These are phyloP conservation scores for Mactra quadrangularis DNA, from an alignment of 1,140 invertebrate genomes.

Conservation along the genomic window DNA sequence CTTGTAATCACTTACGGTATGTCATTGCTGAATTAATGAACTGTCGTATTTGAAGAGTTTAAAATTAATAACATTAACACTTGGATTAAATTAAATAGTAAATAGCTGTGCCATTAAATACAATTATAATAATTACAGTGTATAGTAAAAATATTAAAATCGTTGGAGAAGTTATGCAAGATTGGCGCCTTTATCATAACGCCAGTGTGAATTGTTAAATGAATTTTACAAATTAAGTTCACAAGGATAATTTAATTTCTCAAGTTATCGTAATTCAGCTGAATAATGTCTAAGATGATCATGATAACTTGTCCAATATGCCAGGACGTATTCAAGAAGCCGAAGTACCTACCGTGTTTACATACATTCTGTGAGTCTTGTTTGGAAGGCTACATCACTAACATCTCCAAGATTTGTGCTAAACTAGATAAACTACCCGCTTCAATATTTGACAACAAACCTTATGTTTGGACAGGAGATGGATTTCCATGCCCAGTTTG, in stretches of 20 bases:
- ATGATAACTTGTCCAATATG: conserved; percentile 57
- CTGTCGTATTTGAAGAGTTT: neutral
- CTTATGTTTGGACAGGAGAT: conserved; percentile 57
- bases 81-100: neutral
- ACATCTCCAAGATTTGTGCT: conserved; percentile 45
- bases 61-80: neutral
- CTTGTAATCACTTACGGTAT: conserved; percentile 20
- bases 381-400: conserved; percentile 42
- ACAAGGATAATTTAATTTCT: neutral
- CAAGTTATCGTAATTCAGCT: neutral
- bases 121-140: too few species aligned
- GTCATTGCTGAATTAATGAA: neutral
- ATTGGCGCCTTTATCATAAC: too few species aligned
- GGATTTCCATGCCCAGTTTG: conserved; percentile 63
- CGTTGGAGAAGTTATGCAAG: too few species aligned
- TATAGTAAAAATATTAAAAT: too few species aligned
- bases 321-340: conserved; percentile 48
- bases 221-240: neutral
- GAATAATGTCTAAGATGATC: conserved; percentile 23
- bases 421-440: conserved; percentile 56
- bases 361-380: conserved; percentile 60
- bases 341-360: conserved; percentile 56
- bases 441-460: conserved; percentile 57
- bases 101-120: too few species aligned
- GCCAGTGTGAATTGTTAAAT: too few species aligned